Conservation (phyloP, 2,888 invertebrate genomes). For the Caenorhabditis sp. region DNA sequence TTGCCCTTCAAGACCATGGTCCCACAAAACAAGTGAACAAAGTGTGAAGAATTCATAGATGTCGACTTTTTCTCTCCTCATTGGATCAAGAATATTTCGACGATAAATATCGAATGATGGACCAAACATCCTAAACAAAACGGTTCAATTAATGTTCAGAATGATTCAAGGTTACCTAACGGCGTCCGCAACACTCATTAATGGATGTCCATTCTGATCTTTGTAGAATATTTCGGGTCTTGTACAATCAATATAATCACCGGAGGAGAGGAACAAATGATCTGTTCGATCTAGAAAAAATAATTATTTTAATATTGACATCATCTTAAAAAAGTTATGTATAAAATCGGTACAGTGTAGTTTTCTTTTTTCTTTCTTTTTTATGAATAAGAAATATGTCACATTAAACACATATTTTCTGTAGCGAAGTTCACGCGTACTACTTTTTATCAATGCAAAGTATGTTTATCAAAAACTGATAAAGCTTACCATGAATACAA, state of each 20-base stretch:
- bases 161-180: slow-evolving; percentile 28
- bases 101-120: slow-evolving; percentile 51
- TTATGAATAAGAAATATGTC: neutral
- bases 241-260: slow-evolving; percentile 48
- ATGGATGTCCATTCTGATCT: slow-evolving; percentile 25
- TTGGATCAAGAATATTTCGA: slow-evolving; percentile 48
- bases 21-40: slow-evolving; percentile 48
- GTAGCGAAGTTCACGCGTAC: too few species aligned
- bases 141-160: neutral
- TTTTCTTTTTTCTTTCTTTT: neutral
- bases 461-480: slow-evolving; percentile 4
- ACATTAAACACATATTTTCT: too few species aligned
- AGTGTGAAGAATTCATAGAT: slow-evolving; percentile 49
- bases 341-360: neutral
- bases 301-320: too few species aligned
- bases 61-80: slow-evolving; percentile 43
- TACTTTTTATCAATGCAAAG: slow-evolving; percentile 1
- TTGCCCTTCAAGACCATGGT: slow-evolving; percentile 51
- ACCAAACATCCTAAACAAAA: slow-evolving; percentile 40
- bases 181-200: slow-evolving; percentile 48
- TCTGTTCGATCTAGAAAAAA: slow-evolving; percentile 52
- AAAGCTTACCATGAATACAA: slow-evolving; percentile 26
- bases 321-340: too few species aligned
- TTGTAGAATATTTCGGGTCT: slow-evolving; percentile 48
- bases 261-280: slow-evolving; percentile 41